These are phyloP conservation scores for Dolomedes plantarius DNA, from an alignment of 2,888 invertebrate genomes.

Conservation along the genomic window DNA sequence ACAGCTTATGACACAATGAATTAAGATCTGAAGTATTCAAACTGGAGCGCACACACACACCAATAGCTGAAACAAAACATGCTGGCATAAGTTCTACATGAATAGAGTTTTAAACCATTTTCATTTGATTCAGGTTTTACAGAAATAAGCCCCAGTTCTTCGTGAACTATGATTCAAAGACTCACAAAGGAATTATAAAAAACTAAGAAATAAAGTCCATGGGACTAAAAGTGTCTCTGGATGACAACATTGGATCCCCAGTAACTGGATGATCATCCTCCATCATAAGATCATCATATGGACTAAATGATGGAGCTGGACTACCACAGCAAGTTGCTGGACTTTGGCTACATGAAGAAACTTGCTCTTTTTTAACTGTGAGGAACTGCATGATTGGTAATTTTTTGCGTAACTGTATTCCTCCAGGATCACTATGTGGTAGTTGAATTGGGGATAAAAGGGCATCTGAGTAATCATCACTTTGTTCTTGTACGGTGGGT, in stretches of 20 bases:
- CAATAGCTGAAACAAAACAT: no score
- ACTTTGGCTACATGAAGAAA: slow-evolving; percentile 55
- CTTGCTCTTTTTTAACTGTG: slow-evolving; percentile 30
- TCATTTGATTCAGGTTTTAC: no score
- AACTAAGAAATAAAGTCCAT: slow-evolving; percentile 64
- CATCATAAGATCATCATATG: slow-evolving; percentile 58
- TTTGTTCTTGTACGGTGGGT: slow-evolving; percentile 11
- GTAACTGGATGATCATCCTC: slow-evolving; percentile 67
- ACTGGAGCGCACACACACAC: no score
- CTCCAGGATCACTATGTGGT: slow-evolving; percentile 28
- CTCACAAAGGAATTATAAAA: no score
- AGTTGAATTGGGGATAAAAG: not conserved
- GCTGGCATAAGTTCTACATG: no score
- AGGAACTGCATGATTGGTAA: slow-evolving; percentile 58
- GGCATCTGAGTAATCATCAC: slow-evolving; percentile 3
- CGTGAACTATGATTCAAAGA: no score
- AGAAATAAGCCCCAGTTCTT: no score
- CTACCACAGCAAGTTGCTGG: slow-evolving; percentile 24
- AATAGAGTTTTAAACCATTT: no score
- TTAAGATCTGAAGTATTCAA: no score
- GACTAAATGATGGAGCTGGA: slow-evolving; percentile 19
- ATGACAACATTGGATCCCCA: slow-evolving; percentile 62
- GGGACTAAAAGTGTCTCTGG: slow-evolving; percentile 40
- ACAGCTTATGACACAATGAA: no score
- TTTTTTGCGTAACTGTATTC: slow-evolving; percentile 8